Conservation (phyloP, 30 jellyfish, hydroid and myxozoan species). For the Chironex yamaguchii region DNA sequence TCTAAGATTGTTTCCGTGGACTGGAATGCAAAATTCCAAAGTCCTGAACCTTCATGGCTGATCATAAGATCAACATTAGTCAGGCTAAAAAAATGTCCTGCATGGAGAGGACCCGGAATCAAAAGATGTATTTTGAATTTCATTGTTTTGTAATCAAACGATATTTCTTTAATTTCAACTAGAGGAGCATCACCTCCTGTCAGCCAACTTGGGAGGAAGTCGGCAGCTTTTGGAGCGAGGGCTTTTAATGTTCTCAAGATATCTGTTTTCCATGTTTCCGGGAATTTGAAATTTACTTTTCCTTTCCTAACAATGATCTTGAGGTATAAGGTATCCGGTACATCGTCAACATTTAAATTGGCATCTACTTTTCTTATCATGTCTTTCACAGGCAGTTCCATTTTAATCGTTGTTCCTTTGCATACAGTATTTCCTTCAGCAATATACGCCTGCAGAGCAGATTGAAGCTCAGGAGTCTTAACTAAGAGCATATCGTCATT, state of each 20-base stretch:
- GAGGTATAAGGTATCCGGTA: conserved; percentile 72
- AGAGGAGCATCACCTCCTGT: conserved; percentile 67
- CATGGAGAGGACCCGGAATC: conserved; percentile 73
- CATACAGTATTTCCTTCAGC: conserved; percentile 69
- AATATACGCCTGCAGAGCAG: conserved; percentile 47
- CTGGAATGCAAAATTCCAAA: conserved; percentile 59
- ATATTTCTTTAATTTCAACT: conserved; percentile 62
- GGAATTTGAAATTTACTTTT: conserved; percentile 61
- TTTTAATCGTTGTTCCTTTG: conserved; percentile 74
- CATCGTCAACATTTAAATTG: conserved; percentile 47
- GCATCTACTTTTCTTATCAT: conserved; percentile 53
- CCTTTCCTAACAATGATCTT: conserved; percentile 50
- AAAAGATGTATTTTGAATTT: conserved; percentile 47
- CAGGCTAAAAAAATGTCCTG: conserved; percentile 65
- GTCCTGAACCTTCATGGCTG: conserved; percentile 62
- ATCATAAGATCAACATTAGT: conserved; percentile 58
- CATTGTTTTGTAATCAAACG: conserved; percentile 67
- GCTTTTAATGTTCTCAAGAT: conserved; percentile 63
- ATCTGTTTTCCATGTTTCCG: conserved; percentile 76
- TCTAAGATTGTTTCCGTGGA: conserved; percentile 66
- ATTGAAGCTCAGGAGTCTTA: conserved; percentile 50
- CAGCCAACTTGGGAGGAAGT: conserved; percentile 61
- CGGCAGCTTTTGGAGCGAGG: conserved; percentile 70
- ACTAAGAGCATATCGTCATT: conserved; percentile 63
- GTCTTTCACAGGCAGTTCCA: conserved; percentile 72